These are phyloP conservation scores for Podocnemis expansa DNA, from an alignment of 2,113 vertebrate species.

Conservation along the genomic window DNA sequence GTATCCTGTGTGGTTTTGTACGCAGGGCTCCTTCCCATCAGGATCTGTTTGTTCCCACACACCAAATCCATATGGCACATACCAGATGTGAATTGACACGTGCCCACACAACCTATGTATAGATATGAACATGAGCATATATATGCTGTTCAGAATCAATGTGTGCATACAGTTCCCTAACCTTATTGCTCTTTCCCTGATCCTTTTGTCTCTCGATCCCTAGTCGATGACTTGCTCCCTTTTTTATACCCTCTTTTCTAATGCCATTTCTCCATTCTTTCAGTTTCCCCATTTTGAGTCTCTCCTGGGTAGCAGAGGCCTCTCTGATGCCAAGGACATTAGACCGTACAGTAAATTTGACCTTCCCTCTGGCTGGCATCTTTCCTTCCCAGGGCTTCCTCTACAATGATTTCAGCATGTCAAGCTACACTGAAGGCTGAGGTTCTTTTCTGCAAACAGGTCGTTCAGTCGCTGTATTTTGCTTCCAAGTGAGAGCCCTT, in stretches of 20 bases:
- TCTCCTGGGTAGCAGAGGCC: neutral
- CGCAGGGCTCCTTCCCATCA: neutral
- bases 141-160: neutral
- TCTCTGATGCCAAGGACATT: neutral
- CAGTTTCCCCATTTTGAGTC: neutral
- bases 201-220: neutral
- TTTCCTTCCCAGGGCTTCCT: constrained; percentile 18
- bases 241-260: neutral
- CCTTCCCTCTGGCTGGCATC: neutral
- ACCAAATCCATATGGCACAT: neutral
- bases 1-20: neutral
- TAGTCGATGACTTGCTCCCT: neutral
- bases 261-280: neutral
- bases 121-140: neutral
- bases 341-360: neutral
- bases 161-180: neutral
- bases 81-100: neutral
- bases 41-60: neutral
- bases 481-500: no score
- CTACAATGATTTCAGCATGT: neutral
- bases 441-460: neutral
- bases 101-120: neutral
- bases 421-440: neutral
- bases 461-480: no score
- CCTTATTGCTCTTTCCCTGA: neutral